Conservation (phyloP, 2,888 invertebrate genomes). For the Kryphioiulus occultus region DNA sequence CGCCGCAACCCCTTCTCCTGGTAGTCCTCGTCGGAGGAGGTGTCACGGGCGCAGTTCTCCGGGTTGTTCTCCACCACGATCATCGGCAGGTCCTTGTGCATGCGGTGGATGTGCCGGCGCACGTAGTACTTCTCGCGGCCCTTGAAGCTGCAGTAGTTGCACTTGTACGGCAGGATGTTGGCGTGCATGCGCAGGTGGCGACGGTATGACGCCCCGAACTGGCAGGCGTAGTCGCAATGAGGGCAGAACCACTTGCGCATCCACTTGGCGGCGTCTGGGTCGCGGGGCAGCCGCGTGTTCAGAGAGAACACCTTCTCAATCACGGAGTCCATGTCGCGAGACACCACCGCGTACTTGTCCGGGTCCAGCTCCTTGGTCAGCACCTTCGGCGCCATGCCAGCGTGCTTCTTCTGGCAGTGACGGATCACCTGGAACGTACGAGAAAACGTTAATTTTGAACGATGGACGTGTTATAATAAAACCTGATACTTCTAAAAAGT, state of each 20-base stretch:
- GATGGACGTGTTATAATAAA: no score
- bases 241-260: constrained; percentile 56
- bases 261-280: constrained; percentile 55
- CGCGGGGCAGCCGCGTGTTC: constrained; percentile 52
- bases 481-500: no score
- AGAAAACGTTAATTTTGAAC: no score
- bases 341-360: constrained; percentile 53
- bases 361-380: constrained; percentile 53
- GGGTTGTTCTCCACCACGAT: constrained; percentile 54
- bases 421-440: no score
- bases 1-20: constrained; percentile 53
- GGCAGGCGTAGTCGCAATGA: constrained; percentile 56
- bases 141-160: constrained; percentile 56
- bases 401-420: constrained; percentile 52
- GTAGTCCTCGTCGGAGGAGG: constrained; percentile 53
- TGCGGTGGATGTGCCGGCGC: constrained; percentile 55
- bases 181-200: constrained; percentile 55
- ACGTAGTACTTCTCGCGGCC: constrained; percentile 56
- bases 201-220: constrained; percentile 56
- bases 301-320: constrained; percentile 52
- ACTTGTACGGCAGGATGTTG: constrained; percentile 55
- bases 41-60: constrained; percentile 53
- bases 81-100: constrained; percentile 53
- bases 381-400: constrained; percentile 51
- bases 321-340: constrained; percentile 52